Evolutionary conservation across 1,140 invertebrate genomes (phyloP).

Genomic region (Atta colombica): DNA sequence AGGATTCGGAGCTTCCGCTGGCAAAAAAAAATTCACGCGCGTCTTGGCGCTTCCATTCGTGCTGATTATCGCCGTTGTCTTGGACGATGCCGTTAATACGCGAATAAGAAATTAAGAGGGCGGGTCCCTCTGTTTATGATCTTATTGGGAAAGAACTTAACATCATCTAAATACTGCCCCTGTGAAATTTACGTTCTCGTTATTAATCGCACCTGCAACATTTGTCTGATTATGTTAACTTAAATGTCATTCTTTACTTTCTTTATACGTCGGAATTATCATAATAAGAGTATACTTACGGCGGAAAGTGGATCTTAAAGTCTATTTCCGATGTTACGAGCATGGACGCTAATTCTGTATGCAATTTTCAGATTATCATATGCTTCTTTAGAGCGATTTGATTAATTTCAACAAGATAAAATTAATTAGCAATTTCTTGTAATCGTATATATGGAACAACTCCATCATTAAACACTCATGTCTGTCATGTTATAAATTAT

Average conservation of each 20-base stretch:
- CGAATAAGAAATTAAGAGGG: slow-evolving; percentile 48
- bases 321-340: slow-evolving; percentile 1
- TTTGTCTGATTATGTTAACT: slow-evolving; percentile 44
- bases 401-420: slow-evolving; percentile 29
- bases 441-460: not conserved
- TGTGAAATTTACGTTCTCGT: slow-evolving; percentile 21
- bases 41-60: slow-evolving; percentile 24
- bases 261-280: slow-evolving; percentile 13
- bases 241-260: slow-evolving; percentile 22
- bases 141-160: slow-evolving; percentile 17
- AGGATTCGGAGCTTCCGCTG: slow-evolving; percentile 71
- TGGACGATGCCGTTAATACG: slow-evolving; percentile 8
- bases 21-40: slow-evolving; percentile 65
- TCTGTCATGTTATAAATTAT: not conserved
- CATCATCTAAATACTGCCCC: not conserved
- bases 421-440: slow-evolving; percentile 7
- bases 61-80: not conserved
- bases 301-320: slow-evolving; percentile 32
- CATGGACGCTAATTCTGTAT: slow-evolving; percentile 10
- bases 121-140: not conserved
- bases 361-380: not conserved
- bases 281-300: slow-evolving; percentile 28
- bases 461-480: not conserved
- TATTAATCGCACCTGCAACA: slow-evolving; percentile 38
- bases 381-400: not conserved